Percentiles rank a stretch among this genome's conserved stretches.
These are phyloP conservation scores for Aphrophora alni DNA, from an alignment of 2,888 invertebrate species.

Conservation along the genomic window DNA sequence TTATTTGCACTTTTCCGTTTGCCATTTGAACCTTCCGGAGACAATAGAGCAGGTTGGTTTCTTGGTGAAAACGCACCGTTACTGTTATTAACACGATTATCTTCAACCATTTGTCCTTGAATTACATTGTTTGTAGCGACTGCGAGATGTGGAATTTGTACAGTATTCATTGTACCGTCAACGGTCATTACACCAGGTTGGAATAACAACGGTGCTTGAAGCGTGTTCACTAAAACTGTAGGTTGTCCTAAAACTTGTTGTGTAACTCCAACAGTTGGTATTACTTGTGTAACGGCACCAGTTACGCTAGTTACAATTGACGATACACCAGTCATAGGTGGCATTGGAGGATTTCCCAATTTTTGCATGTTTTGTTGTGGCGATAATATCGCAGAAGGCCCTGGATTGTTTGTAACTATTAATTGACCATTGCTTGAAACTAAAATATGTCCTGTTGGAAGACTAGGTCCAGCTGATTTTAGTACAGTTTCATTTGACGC, in stretches of 20 bases:
- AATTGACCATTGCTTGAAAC: slow-evolving; percentile 78
- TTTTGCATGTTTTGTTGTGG: slow-evolving; percentile 65
- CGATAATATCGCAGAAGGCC: slow-evolving; percentile 50
- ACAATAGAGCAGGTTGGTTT: slow-evolving; percentile 59
- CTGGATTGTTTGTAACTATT: slow-evolving; percentile 65
- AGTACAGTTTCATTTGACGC: slow-evolving; percentile 54
- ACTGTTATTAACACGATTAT: slow-evolving; percentile 47
- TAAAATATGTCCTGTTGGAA: slow-evolving; percentile 73
- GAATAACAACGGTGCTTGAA: slow-evolving; percentile 78
- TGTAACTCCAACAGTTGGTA: slow-evolving; percentile 67
- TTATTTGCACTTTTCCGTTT: slow-evolving; percentile 65
- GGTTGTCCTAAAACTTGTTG: slow-evolving; percentile 76
- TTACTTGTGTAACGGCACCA: slow-evolving; percentile 66
- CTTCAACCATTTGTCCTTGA: slow-evolving; percentile 44
- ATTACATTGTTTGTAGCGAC: slow-evolving; percentile 59
- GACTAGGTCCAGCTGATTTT: slow-evolving; percentile 60
- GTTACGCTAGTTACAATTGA: slow-evolving; percentile 70
- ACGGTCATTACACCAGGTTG: slow-evolving; percentile 80
- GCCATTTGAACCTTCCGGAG: slow-evolving; percentile 66
- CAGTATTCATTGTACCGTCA: slow-evolving; percentile 74
- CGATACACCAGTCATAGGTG: slow-evolving; percentile 68
- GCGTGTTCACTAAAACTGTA: slow-evolving; percentile 79
- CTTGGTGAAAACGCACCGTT: slow-evolving; percentile 48
- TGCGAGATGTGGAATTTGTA: slow-evolving; percentile 69
- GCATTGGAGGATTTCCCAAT: slow-evolving; percentile 61